phyloP scores from a whole-genome alignment of 2,888 invertebrate species.

The Mycogona germanica region DNA sequence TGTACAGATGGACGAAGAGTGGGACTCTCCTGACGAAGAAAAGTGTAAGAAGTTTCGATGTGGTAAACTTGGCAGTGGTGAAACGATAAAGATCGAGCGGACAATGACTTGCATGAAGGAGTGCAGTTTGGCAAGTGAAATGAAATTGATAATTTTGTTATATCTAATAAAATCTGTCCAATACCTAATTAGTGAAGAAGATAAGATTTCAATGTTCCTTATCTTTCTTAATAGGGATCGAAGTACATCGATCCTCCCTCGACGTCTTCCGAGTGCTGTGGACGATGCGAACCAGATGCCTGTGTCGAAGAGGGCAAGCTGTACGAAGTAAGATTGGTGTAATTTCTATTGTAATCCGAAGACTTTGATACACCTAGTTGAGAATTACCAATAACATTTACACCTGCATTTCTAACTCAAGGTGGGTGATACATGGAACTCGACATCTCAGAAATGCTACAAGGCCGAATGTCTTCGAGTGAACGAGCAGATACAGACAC shows the following conservation, averaged over 20 bases:
- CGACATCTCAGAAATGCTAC: constrained; percentile 20
- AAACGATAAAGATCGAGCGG: constrained; percentile 42
- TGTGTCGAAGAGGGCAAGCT: constrained; percentile 24
- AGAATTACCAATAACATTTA: neutral
- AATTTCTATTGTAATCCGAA: neutral
- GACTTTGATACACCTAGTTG: neutral
- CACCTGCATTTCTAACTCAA: neutral
- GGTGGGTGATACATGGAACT: constrained; percentile 21
- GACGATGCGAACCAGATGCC: constrained; percentile 24
- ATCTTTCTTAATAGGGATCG: constrained; percentile 19
- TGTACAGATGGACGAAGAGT: constrained; percentile 44
- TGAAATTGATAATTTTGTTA: neutral
- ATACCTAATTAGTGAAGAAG: constrained; percentile 38
- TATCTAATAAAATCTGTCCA: neutral
- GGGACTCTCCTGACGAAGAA: constrained; percentile 43
- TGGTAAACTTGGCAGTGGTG: constrained; percentile 36
- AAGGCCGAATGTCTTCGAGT: constrained; percentile 19
- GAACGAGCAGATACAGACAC: constrained; percentile 17
- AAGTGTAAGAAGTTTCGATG: constrained; percentile 46
- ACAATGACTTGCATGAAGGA: constrained; percentile 42
- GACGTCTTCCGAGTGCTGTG: constrained; percentile 25
- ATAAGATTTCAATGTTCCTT: constrained; percentile 23
- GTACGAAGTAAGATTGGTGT: constrained; percentile 20
- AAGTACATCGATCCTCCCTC: constrained; percentile 21
- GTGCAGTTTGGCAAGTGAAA: constrained; percentile 39